Evolutionary conservation across 2,888 invertebrate genomes (phyloP).

Genomic region (Lymantria dispar): DNA sequence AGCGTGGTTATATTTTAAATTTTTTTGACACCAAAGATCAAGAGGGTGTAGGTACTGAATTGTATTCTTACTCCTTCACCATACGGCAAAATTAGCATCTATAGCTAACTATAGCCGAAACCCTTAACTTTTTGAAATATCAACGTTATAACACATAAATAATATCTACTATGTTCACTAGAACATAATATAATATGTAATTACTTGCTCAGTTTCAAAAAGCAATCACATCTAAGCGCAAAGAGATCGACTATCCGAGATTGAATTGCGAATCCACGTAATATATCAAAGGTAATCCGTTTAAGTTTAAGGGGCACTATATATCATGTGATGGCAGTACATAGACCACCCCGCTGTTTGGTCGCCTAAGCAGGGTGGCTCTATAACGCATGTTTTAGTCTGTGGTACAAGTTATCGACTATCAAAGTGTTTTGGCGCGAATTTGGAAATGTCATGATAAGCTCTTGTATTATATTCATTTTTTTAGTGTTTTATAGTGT

Average conservation of each 20-base stretch:
- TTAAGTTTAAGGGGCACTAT: conserved; percentile 80
- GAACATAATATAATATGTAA: conserved; percentile 39
- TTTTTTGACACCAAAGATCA: too few species aligned
- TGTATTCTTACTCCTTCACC: too few species aligned
- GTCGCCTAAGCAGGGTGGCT: conserved; percentile 76
- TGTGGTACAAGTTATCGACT: conserved; percentile 31
- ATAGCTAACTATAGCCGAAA: too few species aligned
- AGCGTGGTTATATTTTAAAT: too few species aligned
- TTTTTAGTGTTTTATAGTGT: too few species aligned
- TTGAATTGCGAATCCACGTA: conserved; percentile 77
- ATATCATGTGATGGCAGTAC: conserved; percentile 72
- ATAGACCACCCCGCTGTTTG: conserved; percentile 69
- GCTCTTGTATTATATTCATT: too few species aligned
- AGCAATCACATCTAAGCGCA: conserved; percentile 62
- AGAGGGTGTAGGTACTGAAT: too few species aligned
- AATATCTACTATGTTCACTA: background rate
- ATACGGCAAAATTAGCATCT: too few species aligned
- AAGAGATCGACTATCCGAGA: conserved; percentile 73
- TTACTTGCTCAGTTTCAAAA: conserved; percentile 58
- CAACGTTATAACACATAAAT: background rate
- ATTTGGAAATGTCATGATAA: too few species aligned
- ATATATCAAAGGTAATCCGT: conserved; percentile 82
- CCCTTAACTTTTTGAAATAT: background rate
- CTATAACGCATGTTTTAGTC: conserved; percentile 63
- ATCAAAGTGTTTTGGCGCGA: too few species aligned